Evolutionary conservation across 30 jellyfish, hydroid and myxozoan genomes (phyloP).

Genomic region (Mastigias papua): DNA sequence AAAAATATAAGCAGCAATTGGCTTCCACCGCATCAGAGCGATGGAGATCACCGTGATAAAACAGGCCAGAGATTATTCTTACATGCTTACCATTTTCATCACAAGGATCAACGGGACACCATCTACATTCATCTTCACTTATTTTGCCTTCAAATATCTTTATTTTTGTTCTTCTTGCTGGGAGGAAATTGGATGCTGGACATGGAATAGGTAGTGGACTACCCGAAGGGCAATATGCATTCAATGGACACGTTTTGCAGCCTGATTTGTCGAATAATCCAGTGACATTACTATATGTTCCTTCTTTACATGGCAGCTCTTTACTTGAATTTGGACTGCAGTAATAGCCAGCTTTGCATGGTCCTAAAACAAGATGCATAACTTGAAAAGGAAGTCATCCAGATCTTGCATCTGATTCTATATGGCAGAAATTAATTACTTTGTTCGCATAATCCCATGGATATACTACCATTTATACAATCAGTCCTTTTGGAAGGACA

Average conservation of each 20-base stretch:
- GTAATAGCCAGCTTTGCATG: constrained; percentile 54
- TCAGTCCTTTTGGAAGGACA: too few relatives aligned
- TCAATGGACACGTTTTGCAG: constrained; percentile 26
- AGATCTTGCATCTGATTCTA: too few relatives aligned
- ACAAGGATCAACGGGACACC: constrained; percentile 48
- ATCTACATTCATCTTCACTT: neutral
- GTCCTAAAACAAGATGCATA: constrained; percentile 30
- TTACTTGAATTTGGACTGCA: constrained; percentile 25
- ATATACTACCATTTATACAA: too few relatives aligned
- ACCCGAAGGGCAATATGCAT: constrained; percentile 23
- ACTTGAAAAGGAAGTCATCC: too few relatives aligned
- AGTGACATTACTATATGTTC: constrained; percentile 45
- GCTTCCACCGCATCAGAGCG: neutral
- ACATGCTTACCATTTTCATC: constrained; percentile 24
- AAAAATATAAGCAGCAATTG: neutral
- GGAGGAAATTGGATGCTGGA: neutral
- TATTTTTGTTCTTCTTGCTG: neutral
- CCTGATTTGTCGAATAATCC: constrained; percentile 28
- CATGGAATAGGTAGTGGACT: constrained; percentile 1
- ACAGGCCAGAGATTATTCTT: neutral
- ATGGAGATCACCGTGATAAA: neutral
- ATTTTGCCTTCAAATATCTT: neutral
- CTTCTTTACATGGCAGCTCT: constrained; percentile 57
- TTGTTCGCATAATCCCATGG: too few relatives aligned
- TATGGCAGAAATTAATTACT: too few relatives aligned